These are phyloP conservation scores for Lepidurus couesii DNA, from an alignment of 1,140 invertebrate species.

Conservation along the genomic window DNA sequence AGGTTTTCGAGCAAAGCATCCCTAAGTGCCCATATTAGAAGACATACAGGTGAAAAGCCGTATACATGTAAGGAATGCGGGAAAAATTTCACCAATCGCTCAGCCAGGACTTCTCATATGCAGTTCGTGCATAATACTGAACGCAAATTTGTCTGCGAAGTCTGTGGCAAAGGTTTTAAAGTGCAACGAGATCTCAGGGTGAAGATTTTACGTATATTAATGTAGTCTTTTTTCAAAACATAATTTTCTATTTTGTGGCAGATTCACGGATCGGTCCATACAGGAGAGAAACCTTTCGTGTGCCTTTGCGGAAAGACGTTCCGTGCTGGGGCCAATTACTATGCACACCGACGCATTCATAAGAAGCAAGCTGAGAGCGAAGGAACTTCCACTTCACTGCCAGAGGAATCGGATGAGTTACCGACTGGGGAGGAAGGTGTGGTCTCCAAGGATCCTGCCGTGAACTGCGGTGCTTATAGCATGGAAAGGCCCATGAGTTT, in stretches of 20 bases:
- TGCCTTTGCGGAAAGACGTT: slow-evolving; percentile 32
- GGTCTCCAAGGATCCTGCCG: neutral
- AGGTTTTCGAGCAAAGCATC: slow-evolving; percentile 23
- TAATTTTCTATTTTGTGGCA: slow-evolving; percentile 35
- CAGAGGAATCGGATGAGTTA: neutral
- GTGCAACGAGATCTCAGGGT: slow-evolving; percentile 31
- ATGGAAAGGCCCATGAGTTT: neutral
- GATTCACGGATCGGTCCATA: slow-evolving; percentile 20
- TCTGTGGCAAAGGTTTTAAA: slow-evolving; percentile 33
- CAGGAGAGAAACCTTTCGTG: slow-evolving; percentile 34
- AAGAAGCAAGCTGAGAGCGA: neutral
- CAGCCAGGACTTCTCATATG: slow-evolving; percentile 27
- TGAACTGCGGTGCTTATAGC: neutral
- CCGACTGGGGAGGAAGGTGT: neutral
- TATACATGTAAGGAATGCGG: slow-evolving; percentile 40
- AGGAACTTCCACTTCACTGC: neutral
- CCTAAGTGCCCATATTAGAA: slow-evolving; percentile 28
- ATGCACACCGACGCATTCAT: slow-evolving; percentile 31
- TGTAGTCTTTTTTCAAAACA: slow-evolving; percentile 37
- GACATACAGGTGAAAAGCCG: slow-evolving; percentile 40
- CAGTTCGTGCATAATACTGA: slow-evolving; percentile 30
- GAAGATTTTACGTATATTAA: slow-evolving; percentile 37
- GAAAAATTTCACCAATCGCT: slow-evolving; percentile 38
- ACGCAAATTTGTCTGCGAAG: slow-evolving; percentile 24
- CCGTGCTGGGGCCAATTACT: slow-evolving; percentile 29